A percentile compares a stretch with the other conserved stretches of the same genome.
Conservation (phyloP, 2,888 invertebrate species). For the Rhyacophila evoluta region DNA sequence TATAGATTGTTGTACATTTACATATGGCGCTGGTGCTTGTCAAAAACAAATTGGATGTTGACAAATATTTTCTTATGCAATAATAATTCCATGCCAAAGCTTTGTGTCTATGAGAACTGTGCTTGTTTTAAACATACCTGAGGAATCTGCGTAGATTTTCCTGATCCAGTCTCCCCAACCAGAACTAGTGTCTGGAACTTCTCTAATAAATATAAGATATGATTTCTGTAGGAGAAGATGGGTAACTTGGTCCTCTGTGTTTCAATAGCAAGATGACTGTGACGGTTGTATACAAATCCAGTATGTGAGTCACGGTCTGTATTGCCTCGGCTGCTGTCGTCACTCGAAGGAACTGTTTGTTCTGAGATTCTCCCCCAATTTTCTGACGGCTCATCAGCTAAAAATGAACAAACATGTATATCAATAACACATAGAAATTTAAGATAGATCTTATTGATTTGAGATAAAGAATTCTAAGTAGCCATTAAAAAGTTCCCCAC, state of each 20-base stretch:
- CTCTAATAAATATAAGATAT: constrained; percentile 91
- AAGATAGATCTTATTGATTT: too few species aligned
- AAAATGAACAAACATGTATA: background rate
- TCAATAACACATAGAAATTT: too few species aligned
- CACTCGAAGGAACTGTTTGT: background rate
- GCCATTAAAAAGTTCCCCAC: too few species aligned
- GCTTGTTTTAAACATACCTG: constrained; percentile 73
- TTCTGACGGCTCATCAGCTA: background rate
- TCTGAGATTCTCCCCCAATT: background rate
- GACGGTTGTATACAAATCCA: constrained; percentile 82
- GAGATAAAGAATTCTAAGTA: too few species aligned
- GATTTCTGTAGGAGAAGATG: constrained; percentile 86
- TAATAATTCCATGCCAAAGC: too few species aligned
- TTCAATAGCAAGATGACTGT: constrained; percentile 84
- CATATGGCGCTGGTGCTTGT: too few species aligned
- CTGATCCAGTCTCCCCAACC: constrained; percentile 95
- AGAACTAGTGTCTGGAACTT: constrained; percentile 89
- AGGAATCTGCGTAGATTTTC: constrained; percentile 96
- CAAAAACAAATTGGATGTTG: too few species aligned
- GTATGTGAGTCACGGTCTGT: background rate
- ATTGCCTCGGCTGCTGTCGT: background rate
- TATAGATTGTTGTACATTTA: too few species aligned
- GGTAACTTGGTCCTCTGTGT: constrained; percentile 89
- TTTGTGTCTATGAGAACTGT: too few species aligned
- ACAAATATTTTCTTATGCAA: too few species aligned